Evolutionary conservation across 2,113 vertebrate species (phyloP), one percentile per base, ranked within the genome.

Genomic region (Thryonomys swinderianus): DNA sequence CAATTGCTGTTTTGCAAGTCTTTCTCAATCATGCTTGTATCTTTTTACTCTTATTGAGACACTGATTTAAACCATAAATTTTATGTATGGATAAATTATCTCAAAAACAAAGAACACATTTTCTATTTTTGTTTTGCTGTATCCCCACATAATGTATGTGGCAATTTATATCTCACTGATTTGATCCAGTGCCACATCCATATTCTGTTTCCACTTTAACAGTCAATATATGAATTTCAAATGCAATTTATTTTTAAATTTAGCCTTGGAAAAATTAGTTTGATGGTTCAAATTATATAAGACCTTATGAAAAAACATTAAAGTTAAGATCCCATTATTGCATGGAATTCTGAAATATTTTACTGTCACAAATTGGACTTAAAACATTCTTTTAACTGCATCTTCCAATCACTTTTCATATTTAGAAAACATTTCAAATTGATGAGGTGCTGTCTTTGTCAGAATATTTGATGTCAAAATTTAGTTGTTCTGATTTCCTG

Each of bases 371-470:
- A 91, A 73, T 42, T 78, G 76, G 74, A 59, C 80, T 62, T 91
- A 80, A 95, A 93, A 74, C 90, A 23, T 4, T 91, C 51, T 59
- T 90, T 84, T 94, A 73, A 93, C 45, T 95, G 23, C 1, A 9
- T 48, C 64, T 95, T 84, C 55, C 12, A 81, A 87, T 88, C 91
- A 93, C 74, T 84, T 40, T 88, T 76, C 84, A 76, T 69, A 94
- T 96, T 94, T 88, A 95, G 85, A 89, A 95, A 95, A 91, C 86
- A 96, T 93, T 97, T 97, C 85, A 94, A 84, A 85, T 62, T 96
- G 94, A 98, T 96, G 94, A 96, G 96, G 23, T 90, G 37, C 94
- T 85, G 45, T 81, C 61, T 27, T 91, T 94, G 93, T 95, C 93
- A 93, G 79, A 95, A 83, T 59, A 40, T 80, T 89, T 91, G 53